A percentile compares a stretch with the other conserved stretches of the same genome.
Evolutionary conservation across 1,140 invertebrate species (phyloP).

Genomic region (Drosophila elegans): DNA sequence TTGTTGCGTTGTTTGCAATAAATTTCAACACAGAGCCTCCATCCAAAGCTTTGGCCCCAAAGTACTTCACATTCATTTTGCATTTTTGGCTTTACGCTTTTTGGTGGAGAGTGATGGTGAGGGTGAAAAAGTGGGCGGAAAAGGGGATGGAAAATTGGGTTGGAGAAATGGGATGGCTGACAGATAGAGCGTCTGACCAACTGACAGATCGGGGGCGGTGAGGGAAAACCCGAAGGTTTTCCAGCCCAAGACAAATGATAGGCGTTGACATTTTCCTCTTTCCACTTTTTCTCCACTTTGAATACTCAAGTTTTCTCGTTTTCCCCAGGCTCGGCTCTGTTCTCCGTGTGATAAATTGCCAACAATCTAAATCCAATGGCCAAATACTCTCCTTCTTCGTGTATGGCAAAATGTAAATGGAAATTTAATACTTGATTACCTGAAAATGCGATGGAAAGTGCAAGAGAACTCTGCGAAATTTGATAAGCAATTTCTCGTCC

Average conservation of each 20-base stretch:
- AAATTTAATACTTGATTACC: constrained; percentile 53
- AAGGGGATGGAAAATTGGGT: background rate
- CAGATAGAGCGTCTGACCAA: constrained; percentile 40
- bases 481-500: constrained; percentile 12
- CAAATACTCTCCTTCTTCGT: constrained; percentile 5
- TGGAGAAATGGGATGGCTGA: constrained; percentile 22
- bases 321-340: background rate
- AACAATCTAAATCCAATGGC: constrained; percentile 56
- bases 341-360: constrained; percentile 57
- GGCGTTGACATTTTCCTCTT: constrained; percentile 53
- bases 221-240: background rate
- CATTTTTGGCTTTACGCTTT: constrained; percentile 64
- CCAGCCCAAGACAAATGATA: constrained; percentile 63
- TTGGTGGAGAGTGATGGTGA: background rate
- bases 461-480: background rate
- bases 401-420: constrained; percentile 13
- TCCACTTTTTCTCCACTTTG: constrained; percentile 10
- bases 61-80: constrained; percentile 74
- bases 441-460: constrained; percentile 6
- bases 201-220: constrained; percentile 29
- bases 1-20: constrained; percentile 68
- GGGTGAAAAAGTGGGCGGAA: background rate
- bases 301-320: constrained; percentile 9
- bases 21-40: constrained; percentile 52
- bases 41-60: constrained; percentile 5